Percentiles rank a stretch among this genome's conserved stretches.
phyloP scores from a whole-genome alignment of 2,888 invertebrate species.

The Sphecodes monilicornis region DNA sequence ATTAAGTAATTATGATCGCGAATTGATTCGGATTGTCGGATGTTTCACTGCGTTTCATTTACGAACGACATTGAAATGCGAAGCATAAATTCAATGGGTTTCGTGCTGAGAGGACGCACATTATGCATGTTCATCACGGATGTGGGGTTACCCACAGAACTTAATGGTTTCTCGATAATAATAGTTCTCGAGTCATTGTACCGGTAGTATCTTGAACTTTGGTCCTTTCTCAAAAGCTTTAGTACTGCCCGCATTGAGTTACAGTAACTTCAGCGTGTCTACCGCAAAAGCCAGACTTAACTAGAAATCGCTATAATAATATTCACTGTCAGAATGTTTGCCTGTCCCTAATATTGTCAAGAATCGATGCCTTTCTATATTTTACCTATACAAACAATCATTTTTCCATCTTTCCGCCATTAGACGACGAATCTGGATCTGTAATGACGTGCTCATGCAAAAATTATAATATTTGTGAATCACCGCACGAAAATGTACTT shows the following conservation, averaged over 20 bases:
- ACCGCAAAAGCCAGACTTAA: conserved; percentile 32
- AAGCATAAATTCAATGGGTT: background rate
- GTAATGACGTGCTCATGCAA: background rate
- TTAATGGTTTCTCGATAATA: conserved; percentile 63
- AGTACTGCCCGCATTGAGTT: conserved; percentile 54
- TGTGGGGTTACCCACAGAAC: conserved; percentile 44
- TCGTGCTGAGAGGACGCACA: background rate
- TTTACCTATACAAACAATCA: background rate
- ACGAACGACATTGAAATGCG: background rate
- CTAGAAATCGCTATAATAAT: conserved; percentile 15
- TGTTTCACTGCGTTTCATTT: background rate
- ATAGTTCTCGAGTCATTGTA: conserved; percentile 48
- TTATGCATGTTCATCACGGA: conserved; percentile 27
- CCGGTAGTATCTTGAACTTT: conserved; percentile 52
- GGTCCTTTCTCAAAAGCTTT: conserved; percentile 33
- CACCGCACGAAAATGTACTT: background rate
- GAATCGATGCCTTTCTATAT: background rate
- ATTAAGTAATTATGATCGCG: background rate
- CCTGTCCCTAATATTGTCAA: background rate
- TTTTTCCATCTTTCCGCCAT: background rate
- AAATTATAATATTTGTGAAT: background rate
- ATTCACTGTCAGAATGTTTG: conserved; percentile 14
- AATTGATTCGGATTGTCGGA: background rate
- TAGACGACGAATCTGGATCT: background rate
- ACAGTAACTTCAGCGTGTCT: conserved; percentile 43